phyloP scores from a whole-genome alignment of 2,797 vertebrate genomes.

The Pipistrellus pygmaeus region DNA sequence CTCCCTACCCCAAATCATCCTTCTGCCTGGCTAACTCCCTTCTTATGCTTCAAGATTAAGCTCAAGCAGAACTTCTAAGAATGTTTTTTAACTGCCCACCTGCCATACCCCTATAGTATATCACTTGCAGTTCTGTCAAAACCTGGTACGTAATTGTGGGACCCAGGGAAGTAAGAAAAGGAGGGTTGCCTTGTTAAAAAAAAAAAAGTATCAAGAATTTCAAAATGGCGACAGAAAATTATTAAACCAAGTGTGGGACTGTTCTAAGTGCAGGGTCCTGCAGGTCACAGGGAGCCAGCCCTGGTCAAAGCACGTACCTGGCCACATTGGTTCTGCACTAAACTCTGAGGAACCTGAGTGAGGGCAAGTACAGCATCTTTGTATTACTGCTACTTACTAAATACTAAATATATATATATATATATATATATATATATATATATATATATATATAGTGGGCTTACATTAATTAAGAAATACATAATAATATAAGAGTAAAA shows the following conservation, averaged over 20 bases:
- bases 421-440: no score
- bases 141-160: not conserved
- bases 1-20: not conserved
- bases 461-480: not conserved
- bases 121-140: not conserved
- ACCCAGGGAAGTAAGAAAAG: not conserved
- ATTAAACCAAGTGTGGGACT: not conserved
- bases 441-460: not conserved
- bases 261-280: not conserved
- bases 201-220: conserved; percentile 26
- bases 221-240: not conserved
- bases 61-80: not conserved
- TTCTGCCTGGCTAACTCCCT: not conserved
- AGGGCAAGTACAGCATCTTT: not conserved
- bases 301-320: not conserved
- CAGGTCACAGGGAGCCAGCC: not conserved
- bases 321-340: not conserved
- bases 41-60: not conserved
- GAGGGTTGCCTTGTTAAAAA: not conserved
- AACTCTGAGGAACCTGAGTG: not conserved
- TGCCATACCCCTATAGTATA: not conserved
- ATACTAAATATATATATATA: not conserved
- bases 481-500: not conserved
- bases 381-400: not conserved
- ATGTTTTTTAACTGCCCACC: not conserved